Evolutionary conservation across 2,113 vertebrate genomes (phyloP), one percentile per base, ranked within the genome.

Genomic region (Notarius quadriscutis): DNA sequence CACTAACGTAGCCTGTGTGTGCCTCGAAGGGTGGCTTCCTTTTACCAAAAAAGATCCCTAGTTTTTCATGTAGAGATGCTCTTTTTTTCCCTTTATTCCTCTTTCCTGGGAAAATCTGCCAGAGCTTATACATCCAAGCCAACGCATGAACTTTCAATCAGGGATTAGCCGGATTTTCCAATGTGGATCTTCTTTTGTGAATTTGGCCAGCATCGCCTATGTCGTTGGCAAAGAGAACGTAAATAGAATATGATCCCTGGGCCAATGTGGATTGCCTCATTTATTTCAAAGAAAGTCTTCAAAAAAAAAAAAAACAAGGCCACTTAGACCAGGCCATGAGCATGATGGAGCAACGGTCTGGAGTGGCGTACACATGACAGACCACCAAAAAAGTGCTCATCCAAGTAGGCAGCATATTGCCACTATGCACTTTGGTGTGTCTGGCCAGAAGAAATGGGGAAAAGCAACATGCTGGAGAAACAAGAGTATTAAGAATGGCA

Each of bases 61-160:
- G 93, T 92, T 94, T 93, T 93, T 94, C 90, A 88, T 89, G 84
- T 92, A 75, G 81, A 87, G 71, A 77, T 85, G 80, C 34, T 83
- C 82, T 87, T 81, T 87, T 86, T 67, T 87, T 69, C 81, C 53
- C 90, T 93, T 93, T 93, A 94, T 93, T 94, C 93, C 91, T 91
- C 94, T 95, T 95, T 95, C 94, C 95, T 93, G 94, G 94, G 94
- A 94, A 94, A 96, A 96, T 94, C 93, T 95, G 95, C 95, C 95
- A 96, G 94, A 95, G 95, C 94, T 95, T 95, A 95, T 94, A 95
- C 94, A 95, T 95, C 92, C 92, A 94, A 95, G 95, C 95, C 95
- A 96, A 95, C 92, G 95, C 95, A 95, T 96, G 95, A 96, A 96
- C 95, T 96, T 96, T 96, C 95, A 96, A 95, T 96, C 95, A 95